phyloP scores from a whole-genome alignment of 2,888 invertebrate species.

The Hoplodrina blanda region DNA sequence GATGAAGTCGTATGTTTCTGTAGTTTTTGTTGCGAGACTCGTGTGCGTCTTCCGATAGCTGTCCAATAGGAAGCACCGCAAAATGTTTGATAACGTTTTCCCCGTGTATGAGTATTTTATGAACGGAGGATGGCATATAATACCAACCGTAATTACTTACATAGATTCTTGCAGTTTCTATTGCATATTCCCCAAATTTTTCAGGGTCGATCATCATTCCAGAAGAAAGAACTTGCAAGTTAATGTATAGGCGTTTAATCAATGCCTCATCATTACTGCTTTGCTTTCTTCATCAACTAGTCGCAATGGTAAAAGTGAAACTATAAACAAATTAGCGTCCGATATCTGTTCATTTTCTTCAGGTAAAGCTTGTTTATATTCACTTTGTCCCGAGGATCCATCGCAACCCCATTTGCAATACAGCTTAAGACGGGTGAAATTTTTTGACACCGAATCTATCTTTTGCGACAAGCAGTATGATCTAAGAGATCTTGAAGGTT shows the following conservation, averaged over 20 bases:
- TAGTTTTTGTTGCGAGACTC: slow-evolving; percentile 12
- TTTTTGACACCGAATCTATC: neutral
- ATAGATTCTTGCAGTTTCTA: slow-evolving; percentile 1
- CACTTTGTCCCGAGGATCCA: neutral
- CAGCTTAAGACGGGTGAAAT: neutral
- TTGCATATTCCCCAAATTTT: too few relatives aligned
- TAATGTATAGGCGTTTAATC: too few relatives aligned
- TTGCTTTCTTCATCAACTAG: too few relatives aligned
- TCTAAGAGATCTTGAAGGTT: neutral
- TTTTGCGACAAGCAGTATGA: too few relatives aligned
- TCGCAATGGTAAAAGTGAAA: too few relatives aligned
- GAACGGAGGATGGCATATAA: neutral
- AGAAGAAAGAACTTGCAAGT: too few relatives aligned
- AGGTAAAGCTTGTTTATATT: neutral
- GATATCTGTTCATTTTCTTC: neutral
- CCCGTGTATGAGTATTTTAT: slow-evolving; percentile 27
- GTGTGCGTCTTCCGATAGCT: slow-evolving; percentile 26
- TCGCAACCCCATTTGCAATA: neutral
- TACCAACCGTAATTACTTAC: slow-evolving; percentile 19
- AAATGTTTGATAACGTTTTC: slow-evolving; percentile 12
- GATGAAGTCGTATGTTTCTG: slow-evolving; percentile 17
- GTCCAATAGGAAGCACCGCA: slow-evolving; percentile 15
- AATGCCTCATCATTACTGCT: too few relatives aligned
- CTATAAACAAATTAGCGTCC: neutral
- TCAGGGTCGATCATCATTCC: too few relatives aligned